Evolutionary conservation across 2,113 vertebrate genomes (phyloP), one percentile per base, ranked within the genome.

Genomic region (Gracilinanus agilis): DNA sequence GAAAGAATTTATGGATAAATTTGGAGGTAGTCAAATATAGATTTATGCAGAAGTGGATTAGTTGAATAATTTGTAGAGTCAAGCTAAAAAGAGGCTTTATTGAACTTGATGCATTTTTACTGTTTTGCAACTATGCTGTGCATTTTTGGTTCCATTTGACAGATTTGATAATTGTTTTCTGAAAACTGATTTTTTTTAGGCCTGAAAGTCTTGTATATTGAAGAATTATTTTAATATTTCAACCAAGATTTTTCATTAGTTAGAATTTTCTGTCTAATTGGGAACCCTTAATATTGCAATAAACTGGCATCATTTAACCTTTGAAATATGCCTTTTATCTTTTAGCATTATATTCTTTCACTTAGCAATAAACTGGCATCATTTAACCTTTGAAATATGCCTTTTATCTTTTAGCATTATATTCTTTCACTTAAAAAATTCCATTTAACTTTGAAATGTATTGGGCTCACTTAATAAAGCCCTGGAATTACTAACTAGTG

Each of bases 381-480:
- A 83, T 83, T 75, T 75, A 29, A n/a, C 13, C 29, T 67, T 75
- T 83, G 67, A 83, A 83, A 83, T 83, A 1, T 83, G 19, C 7
- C n/a, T 83, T 9, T 83, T 83, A 6, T 83, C n/a, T 83, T 40
- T 83, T 34, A 83, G n/a, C 19, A 88, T 92, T 54, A n/a, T n/a
- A n/a, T 53, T 94, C 24, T 91, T 40, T 91, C 90, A 93, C 92
- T 88, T 58, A 58, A 21, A 94, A 56, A 88, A 44, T 67, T 89
- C 90, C 53, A 94, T 89, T 91, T 95, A 94, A 91, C 24, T 88
- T 75, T 93, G 91, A 90, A 94, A 89, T 94, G 56, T 83, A 92
- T 90, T 90, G 27, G 44, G 16, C 7, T 83, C 34, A 40, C 55
- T 1, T 92, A 49, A 8, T 95, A 92, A 95, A 91, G 90, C 53